Evolutionary conservation across 2,797 vertebrate species (phyloP).

Genomic region (Ceyx erithaca): DNA sequence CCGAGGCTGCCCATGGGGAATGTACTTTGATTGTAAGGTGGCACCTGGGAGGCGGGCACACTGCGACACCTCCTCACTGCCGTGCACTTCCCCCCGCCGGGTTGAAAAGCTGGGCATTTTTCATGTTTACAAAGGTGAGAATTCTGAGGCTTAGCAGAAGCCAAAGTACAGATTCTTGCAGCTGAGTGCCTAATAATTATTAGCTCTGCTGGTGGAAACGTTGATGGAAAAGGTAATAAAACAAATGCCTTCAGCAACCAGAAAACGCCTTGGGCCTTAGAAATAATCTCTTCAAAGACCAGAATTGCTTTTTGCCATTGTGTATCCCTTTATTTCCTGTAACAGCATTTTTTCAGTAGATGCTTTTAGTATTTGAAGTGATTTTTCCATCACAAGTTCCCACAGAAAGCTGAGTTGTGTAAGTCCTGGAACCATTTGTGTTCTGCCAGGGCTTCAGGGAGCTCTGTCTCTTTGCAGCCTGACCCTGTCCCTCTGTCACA

Average conservation of each 20-base stretch:
- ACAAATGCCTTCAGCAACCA: not conserved
- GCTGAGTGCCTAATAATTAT: slow-evolving; percentile 34
- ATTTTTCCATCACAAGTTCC: not conserved
- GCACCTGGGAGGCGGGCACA: not conserved
- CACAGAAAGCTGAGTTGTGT: not conserved
- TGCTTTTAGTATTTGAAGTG: not conserved
- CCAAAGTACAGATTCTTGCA: slow-evolving; percentile 45
- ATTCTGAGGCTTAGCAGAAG: slow-evolving; percentile 11
- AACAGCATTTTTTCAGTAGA: not conserved
- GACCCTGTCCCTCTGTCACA: slow-evolving; percentile 62
- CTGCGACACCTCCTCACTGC: not conserved
- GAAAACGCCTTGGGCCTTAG: not conserved
- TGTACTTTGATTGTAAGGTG: not conserved
- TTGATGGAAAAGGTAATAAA: not conserved
- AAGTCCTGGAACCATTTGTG: not conserved
- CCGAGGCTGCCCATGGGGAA: no score
- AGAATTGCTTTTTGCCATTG: not conserved
- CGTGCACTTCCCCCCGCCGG: not conserved
- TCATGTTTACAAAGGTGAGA: slow-evolving; percentile 9
- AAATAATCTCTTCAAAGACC: not conserved
- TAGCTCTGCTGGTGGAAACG: slow-evolving; percentile 29
- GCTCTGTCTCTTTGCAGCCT: not conserved
- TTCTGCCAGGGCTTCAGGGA: not conserved
- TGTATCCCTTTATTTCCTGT: not conserved
- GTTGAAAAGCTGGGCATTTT: not conserved